These are phyloP conservation scores for Brachionus rubens DNA, from an alignment of 1,140 invertebrate genomes.

Conservation along the genomic window DNA sequence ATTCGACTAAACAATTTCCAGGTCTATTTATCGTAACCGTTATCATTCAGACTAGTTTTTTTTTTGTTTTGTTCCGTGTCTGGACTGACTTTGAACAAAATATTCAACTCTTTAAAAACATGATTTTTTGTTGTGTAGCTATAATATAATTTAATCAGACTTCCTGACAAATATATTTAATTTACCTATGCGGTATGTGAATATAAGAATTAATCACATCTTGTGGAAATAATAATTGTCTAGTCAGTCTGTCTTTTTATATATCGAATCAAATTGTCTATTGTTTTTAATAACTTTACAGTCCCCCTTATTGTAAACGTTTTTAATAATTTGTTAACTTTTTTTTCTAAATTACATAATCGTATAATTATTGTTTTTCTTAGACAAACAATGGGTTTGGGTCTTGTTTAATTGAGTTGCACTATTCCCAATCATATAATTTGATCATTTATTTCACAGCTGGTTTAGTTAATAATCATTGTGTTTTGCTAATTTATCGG, in stretches of 20 bases:
- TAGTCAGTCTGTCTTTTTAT: too few relatives aligned
- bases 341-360: background rate
- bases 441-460: too few relatives aligned
- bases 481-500: too few relatives aligned
- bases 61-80: background rate
- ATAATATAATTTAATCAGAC: constrained; percentile 14
- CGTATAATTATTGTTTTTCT: constrained; percentile 18
- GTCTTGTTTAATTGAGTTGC: too few relatives aligned
- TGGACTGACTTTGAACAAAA: constrained; percentile 19
- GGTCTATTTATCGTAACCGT: background rate
- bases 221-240: too few relatives aligned
- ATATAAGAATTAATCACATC: background rate
- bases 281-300: too few relatives aligned
- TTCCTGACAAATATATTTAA: constrained; percentile 29
- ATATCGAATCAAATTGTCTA: too few relatives aligned
- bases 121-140: background rate
- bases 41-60: background rate
- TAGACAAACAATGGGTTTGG: background rate
- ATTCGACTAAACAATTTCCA: background rate
- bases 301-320: too few relatives aligned
- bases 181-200: constrained; percentile 19
- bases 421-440: too few relatives aligned
- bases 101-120: background rate
- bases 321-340: constrained; percentile 7
- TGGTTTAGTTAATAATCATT: too few relatives aligned